Evolutionary conservation across 2,797 vertebrate genomes (phyloP).

Genomic region (Anabacerthia variegaticeps): DNA sequence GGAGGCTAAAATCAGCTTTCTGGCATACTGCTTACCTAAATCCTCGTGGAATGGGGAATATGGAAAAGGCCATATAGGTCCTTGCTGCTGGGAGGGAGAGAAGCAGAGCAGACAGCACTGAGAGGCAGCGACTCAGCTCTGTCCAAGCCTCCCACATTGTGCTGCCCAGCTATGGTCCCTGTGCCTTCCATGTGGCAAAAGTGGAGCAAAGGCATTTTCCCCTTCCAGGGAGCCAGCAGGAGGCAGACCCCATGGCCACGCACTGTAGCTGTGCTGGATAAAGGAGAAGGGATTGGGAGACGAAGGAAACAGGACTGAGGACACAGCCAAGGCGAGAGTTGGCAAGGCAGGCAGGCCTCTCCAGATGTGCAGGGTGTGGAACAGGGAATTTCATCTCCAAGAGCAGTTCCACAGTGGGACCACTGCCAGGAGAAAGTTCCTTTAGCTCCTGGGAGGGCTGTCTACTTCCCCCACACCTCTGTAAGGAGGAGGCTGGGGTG

Average conservation of each 20-base stretch:
- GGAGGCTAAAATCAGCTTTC: not conserved
- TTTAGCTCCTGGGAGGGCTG: not conserved
- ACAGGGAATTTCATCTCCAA: not conserved
- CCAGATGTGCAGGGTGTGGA: accelerated
- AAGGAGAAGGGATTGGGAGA: not conserved
- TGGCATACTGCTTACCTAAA: not conserved
- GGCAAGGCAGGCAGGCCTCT: not conserved
- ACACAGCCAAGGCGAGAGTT: not conserved
- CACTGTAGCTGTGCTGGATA: not conserved
- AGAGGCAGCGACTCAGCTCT: not conserved
- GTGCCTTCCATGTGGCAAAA: not conserved
- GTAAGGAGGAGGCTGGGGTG: not conserved
- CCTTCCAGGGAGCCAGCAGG: not conserved
- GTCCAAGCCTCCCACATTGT: accelerated
- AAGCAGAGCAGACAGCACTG: not conserved
- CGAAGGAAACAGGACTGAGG: not conserved
- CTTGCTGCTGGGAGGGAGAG: not conserved
- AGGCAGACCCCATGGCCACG: not conserved
- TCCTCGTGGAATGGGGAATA: too few species aligned
- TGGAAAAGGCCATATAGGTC: not conserved
- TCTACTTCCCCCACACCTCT: not conserved
- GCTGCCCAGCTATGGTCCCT: accelerated
- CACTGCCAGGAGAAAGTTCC: not conserved
- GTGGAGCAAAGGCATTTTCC: not conserved
- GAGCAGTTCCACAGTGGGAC: not conserved